phyloP scores from a whole-genome alignment of 1,140 invertebrate species.

The Zeugodacus cucurbitae region DNA sequence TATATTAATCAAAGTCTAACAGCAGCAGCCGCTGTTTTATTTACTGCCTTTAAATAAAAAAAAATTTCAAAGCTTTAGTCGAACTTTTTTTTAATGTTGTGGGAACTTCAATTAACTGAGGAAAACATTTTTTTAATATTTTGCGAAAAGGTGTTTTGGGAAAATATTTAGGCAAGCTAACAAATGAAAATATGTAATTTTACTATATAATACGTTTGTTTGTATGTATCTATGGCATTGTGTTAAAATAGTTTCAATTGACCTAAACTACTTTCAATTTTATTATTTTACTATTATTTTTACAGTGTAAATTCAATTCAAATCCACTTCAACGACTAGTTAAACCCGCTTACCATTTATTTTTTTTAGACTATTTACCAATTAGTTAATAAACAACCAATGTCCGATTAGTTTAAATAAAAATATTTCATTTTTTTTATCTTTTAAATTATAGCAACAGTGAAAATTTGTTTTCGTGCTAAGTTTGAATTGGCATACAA shows the following conservation, averaged over 20 bases:
- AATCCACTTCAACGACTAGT: no score
- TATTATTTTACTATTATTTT: no score
- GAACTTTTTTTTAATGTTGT: neutral
- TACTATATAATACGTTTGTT: no score
- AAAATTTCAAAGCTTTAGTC: neutral
- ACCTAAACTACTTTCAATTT: no score
- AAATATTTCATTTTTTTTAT: constrained; percentile 17
- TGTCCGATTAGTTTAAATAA: neutral
- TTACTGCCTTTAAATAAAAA: constrained; percentile 5
- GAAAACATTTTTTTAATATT: neutral
- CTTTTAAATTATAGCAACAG: constrained; percentile 4
- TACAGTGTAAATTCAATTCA: no score
- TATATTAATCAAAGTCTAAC: neutral
- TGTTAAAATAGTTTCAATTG: no score
- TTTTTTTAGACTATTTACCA: no score
- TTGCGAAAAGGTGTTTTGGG: no score
- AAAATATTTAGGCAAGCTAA: no score
- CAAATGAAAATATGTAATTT: no score
- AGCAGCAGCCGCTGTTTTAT: neutral
- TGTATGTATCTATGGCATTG: no score
- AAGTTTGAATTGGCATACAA: constrained; percentile 6
- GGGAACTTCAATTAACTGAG: neutral
- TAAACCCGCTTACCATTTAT: no score
- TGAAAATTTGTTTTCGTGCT: neutral
- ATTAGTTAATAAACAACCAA: neutral